Conservation (phyloP, 2,113 vertebrate genomes). For the Campylomormyrus numenius region DNA sequence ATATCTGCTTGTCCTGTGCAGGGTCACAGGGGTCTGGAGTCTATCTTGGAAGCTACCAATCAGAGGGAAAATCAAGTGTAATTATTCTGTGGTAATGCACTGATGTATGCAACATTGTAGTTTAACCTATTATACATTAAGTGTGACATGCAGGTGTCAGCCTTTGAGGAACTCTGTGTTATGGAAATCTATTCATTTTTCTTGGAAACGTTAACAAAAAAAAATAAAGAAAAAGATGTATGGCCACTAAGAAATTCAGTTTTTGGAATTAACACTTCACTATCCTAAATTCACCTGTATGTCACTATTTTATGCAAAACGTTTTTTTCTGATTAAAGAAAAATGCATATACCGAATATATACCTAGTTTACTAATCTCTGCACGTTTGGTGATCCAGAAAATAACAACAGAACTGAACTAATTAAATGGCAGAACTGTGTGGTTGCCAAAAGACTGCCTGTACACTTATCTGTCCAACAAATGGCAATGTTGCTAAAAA, state of each 20-base stretch:
- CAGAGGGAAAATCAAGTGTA: neutral
- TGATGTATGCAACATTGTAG: neutral
- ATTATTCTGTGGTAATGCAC: neutral
- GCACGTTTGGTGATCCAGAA: neutral
- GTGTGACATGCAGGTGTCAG: neutral
- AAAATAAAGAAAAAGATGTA: neutral
- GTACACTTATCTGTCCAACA: neutral
- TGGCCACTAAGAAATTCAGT: neutral
- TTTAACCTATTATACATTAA: neutral
- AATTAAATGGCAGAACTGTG: conserved; percentile 6
- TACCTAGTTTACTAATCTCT: neutral
- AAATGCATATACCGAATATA: neutral
- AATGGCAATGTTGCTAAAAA: neutral
- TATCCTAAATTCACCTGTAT: neutral
- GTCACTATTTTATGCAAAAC: neutral
- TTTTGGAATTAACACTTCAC: neutral
- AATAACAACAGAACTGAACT: neutral
- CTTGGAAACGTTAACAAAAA: neutral
- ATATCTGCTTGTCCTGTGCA: neutral
- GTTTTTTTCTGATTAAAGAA: neutral
- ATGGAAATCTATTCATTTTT: neutral
- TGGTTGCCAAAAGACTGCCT: neutral
- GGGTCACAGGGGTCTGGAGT: neutral
- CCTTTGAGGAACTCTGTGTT: neutral
- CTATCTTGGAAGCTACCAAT: neutral